Base-by-base conservation (phyloP, 2,888 invertebrate genomes). In the Perithous albicinctus region DNA sequence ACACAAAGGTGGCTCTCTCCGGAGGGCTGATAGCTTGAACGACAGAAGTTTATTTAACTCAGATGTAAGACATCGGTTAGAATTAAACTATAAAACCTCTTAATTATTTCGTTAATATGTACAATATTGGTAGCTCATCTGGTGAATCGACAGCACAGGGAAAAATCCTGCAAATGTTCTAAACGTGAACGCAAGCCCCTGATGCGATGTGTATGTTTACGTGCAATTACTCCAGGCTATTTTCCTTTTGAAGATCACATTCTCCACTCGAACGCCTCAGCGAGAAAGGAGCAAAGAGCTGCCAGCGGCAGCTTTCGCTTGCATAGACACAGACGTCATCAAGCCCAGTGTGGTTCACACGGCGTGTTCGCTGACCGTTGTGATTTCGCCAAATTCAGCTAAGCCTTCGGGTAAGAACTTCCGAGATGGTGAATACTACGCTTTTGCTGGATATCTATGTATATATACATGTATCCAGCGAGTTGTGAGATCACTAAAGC, bases 211-310 rank as follows among this genome's bases (percentile, higher is more conserved):
- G n/a, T 6, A 26, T 56, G 29, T 35, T 59, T 59, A 32, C 48
- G 18, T 18, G 18, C 18, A 48, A 32, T 35, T 61, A 35, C 43
- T 46, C 29, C 46, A n/a, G 43, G 32, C 23, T 32, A 43, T 72
- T 72, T 67, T 41, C 72, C 67, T 41, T 79, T 67, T 51, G 66
- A 59, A 35, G n/a, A 70, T 72, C 46, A 59, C 23, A 59, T 63
- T 75, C 32, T 41, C 10, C 51, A 35, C 10, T 20, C 32, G 56
- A 76, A 76, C 75, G 64, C 64, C 66, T 70, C 41, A 20, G 41
- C 46, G 20, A 56, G 59, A 69, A 66, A 41, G 76, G 64, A 41
- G 35, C 64, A 76, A 56, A 69, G 63, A 46, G 54, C 64, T 75
- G 69, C 54, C 75, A 64, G 18, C 5, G 69, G 63, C 75, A 80